Percentiles rank a stretch among this genome's conserved stretches.
These are phyloP conservation scores for Paraplagusia blochii DNA, from an alignment of 2,113 vertebrate genomes.

Conservation along the genomic window DNA sequence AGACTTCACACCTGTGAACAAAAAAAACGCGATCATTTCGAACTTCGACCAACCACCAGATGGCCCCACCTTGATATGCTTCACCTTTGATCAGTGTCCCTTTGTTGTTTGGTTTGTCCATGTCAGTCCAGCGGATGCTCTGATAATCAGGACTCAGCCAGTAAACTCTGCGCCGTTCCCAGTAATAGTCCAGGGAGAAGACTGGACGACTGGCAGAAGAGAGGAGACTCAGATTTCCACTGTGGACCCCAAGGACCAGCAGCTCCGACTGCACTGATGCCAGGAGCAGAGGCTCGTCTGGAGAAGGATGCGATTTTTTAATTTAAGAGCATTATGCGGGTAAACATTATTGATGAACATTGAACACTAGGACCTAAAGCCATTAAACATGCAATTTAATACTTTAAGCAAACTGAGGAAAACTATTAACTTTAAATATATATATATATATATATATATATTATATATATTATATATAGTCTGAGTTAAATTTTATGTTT, in stretches of 20 bases:
- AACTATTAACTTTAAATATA: no score
- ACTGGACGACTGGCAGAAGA: slow-evolving; percentile 70
- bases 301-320: slow-evolving; percentile 28
- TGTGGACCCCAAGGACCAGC: slow-evolving; percentile 78
- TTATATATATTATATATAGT: no score
- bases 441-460: no score
- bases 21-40: not conserved
- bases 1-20: slow-evolving; percentile 80
- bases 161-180: slow-evolving; percentile 78
- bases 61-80: not conserved
- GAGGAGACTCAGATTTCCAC: slow-evolving; percentile 73
- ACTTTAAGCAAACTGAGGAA: no score
- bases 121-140: slow-evolving; percentile 84
- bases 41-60: not conserved
- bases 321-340: no score
- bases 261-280: slow-evolving; percentile 83
- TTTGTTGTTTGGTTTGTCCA: slow-evolving; percentile 62
- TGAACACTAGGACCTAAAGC: no score
- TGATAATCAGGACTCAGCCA: slow-evolving; percentile 86
- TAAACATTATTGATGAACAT: no score
- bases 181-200: slow-evolving; percentile 86
- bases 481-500: no score
- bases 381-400: no score
- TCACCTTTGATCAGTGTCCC: slow-evolving; percentile 86
- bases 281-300: slow-evolving; percentile 81